These are phyloP conservation scores for Campoletis raptor DNA, from an alignment of 2,888 invertebrate genomes.

Conservation along the genomic window DNA sequence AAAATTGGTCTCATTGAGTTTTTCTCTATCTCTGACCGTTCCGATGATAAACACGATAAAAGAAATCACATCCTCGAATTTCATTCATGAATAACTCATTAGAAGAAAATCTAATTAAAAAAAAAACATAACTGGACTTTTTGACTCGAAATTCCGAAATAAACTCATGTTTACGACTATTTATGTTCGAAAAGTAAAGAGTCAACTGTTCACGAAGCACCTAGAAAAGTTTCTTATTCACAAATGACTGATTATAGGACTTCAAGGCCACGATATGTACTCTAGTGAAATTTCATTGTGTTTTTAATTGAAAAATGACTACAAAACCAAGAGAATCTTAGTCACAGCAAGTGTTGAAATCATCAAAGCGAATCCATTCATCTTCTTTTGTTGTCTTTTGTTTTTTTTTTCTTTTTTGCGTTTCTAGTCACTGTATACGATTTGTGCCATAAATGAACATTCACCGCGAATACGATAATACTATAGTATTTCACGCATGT, in stretches of 20 bases:
- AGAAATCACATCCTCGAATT: neutral
- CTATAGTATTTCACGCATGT: slow-evolving; percentile 36
- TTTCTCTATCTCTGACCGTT: neutral
- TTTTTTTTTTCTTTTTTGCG: slow-evolving; percentile 3
- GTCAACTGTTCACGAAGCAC: neutral
- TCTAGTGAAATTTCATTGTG: neutral
- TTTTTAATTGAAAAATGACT: neutral
- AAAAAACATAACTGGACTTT: neutral
- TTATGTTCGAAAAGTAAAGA: neutral
- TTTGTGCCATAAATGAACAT: slow-evolving; percentile 36
- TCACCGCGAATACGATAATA: slow-evolving; percentile 22
- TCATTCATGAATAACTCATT: neutral
- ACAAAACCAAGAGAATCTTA: neutral
- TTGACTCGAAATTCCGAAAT: neutral
- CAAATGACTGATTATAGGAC: neutral
- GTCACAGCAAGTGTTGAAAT: neutral
- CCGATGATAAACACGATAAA: neutral
- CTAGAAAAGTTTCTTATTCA: neutral
- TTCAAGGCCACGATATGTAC: neutral
- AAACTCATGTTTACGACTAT: neutral
- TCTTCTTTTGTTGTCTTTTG: neutral
- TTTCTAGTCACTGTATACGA: slow-evolving; percentile 4
- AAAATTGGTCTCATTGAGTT: neutral
- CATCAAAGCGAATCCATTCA: neutral
- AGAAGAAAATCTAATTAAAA: neutral